These are phyloP conservation scores for Scarus forsteni DNA, from an alignment of 2,797 vertebrate genomes.

Conservation along the genomic window DNA sequence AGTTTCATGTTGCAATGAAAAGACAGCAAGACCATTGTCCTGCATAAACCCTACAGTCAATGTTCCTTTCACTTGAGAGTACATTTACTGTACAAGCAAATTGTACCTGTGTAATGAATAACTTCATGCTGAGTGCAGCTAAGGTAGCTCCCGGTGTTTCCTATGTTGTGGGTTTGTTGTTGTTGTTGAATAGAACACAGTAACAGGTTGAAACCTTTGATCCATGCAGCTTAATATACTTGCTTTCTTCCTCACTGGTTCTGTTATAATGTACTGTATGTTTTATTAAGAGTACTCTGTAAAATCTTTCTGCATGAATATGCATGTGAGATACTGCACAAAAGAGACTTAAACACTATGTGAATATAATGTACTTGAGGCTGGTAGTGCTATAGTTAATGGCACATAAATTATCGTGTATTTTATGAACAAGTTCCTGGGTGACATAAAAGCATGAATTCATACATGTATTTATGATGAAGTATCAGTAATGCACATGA, in stretches of 20 bases:
- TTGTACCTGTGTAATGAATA: slow-evolving; percentile 64
- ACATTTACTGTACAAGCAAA: slow-evolving; percentile 68
- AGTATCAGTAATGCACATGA: too few relatives aligned
- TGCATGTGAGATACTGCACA: slow-evolving; percentile 5
- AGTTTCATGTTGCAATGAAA: slow-evolving; percentile 64
- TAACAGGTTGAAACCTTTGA: too few relatives aligned
- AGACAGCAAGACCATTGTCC: slow-evolving; percentile 51
- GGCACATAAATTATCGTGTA: too few relatives aligned
- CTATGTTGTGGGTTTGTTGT: too few relatives aligned
- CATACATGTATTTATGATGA: too few relatives aligned
- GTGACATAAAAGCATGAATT: too few relatives aligned
- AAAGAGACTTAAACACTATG: slow-evolving; percentile 7
- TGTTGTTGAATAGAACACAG: too few relatives aligned
- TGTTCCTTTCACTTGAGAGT: slow-evolving; percentile 53
- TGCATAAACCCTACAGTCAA: slow-evolving; percentile 49
- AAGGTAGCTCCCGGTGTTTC: background rate
- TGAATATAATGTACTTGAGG: too few relatives aligned
- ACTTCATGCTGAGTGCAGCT: slow-evolving; percentile 17
- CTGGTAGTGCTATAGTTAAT: too few relatives aligned
- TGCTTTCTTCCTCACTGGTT: slow-evolving; percentile 17
- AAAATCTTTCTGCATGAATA: background rate
- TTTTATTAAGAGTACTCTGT: slow-evolving; percentile 2
- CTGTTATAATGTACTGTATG: slow-evolving; percentile 10
- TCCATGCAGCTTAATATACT: background rate
- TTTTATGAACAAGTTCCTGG: too few relatives aligned